Conservation (phyloP, 2,113 vertebrate genomes). For the Tragulus kanchil region DNA sequence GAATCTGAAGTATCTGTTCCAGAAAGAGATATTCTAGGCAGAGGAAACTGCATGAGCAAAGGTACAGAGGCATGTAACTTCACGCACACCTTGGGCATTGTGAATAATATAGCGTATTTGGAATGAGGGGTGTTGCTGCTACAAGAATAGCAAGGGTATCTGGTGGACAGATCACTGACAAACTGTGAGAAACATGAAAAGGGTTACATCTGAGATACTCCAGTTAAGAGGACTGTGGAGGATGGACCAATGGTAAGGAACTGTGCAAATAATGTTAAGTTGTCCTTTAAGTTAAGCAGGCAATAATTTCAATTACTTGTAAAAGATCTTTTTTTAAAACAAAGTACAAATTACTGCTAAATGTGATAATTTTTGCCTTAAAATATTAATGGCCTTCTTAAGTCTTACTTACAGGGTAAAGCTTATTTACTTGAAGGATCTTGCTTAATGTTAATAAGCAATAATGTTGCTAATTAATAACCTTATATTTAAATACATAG, state of each 20-base stretch:
- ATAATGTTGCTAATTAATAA: not conserved
- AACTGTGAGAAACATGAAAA: not conserved
- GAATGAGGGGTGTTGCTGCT: not conserved
- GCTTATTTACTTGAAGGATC: not conserved
- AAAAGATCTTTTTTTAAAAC: slow-evolving; percentile 27
- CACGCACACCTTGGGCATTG: not conserved
- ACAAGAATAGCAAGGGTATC: not conserved
- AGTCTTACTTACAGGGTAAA: not conserved
- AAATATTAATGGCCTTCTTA: not conserved
- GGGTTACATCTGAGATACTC: not conserved
- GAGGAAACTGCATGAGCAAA: not conserved
- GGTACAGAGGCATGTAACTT: not conserved
- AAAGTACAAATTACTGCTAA: not conserved
- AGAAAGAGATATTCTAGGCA: not conserved
- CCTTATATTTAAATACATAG: not conserved
- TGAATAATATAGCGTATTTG: not conserved
- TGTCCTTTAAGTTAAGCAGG: slow-evolving; percentile 3
- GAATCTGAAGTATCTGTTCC: not conserved
- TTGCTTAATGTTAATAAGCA: not conserved
- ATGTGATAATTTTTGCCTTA: not conserved
- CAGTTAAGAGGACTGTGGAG: not conserved
- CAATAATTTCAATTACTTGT: not conserved
- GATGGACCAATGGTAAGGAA: not conserved
- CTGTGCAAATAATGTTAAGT: not conserved
- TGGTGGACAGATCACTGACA: not conserved